Percentiles rank a stretch among this genome's conserved stretches.
Conservation (phyloP, 1,140 invertebrate species). For the Mercenaria mercenaria region DNA sequence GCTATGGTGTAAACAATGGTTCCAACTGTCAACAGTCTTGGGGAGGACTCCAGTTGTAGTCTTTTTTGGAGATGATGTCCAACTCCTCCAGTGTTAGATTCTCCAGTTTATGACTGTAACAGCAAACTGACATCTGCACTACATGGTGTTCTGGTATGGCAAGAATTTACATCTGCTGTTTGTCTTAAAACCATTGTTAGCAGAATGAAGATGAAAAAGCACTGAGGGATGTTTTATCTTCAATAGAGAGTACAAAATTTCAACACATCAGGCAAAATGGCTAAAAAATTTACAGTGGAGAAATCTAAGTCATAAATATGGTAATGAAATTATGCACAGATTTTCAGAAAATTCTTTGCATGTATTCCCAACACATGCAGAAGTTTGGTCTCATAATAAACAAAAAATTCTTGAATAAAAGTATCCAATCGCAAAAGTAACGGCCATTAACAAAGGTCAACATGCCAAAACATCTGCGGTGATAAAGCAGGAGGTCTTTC, state of each 20-base stretch:
- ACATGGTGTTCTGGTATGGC: constrained; percentile 63
- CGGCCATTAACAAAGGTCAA: constrained; percentile 4
- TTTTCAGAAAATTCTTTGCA: neutral
- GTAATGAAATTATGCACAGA: neutral
- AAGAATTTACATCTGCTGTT: constrained; percentile 59
- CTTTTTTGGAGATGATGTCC: constrained; percentile 74
- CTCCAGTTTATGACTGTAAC: constrained; percentile 60
- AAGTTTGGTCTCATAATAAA: constrained; percentile 46
- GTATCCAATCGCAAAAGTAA: constrained; percentile 52
- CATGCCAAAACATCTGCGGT: constrained; percentile 50
- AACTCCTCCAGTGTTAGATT: constrained; percentile 69
- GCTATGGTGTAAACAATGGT: neutral
- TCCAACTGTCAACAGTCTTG: constrained; percentile 50
- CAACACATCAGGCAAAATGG: constrained; percentile 41
- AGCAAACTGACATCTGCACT: constrained; percentile 44
- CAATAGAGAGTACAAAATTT: constrained; percentile 39
- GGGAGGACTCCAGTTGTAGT: constrained; percentile 64
- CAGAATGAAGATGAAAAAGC: constrained; percentile 48
- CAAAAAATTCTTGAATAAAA: constrained; percentile 18
- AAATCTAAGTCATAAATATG: constrained; percentile 24
- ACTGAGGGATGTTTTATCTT: constrained; percentile 41
- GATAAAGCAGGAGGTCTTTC: constrained; percentile 32
- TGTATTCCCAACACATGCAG: constrained; percentile 25
- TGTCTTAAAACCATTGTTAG: constrained; percentile 53
- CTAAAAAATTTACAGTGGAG: constrained; percentile 65